Conservation (phyloP, 2,113 vertebrate genomes). For the Rana temporaria region DNA sequence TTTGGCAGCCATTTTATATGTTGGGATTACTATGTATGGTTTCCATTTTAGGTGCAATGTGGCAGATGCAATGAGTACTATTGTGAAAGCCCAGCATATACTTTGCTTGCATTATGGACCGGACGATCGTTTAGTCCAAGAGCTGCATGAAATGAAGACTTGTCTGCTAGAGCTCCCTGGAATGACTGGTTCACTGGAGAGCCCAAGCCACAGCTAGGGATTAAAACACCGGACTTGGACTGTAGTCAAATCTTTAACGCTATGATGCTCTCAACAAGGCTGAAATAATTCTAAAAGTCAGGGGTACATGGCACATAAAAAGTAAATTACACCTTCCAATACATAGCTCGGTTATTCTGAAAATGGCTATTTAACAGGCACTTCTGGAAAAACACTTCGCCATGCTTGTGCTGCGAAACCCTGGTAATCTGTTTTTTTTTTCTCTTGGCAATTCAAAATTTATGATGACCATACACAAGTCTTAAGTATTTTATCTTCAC, state of each 20-base stretch:
- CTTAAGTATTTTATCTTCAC: background rate
- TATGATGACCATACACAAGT: too few species aligned
- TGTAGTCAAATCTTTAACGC: background rate
- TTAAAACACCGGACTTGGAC: background rate
- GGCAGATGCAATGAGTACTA: slow-evolving; percentile 74
- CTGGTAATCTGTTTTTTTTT: too few species aligned
- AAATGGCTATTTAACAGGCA: too few species aligned
- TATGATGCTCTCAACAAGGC: too few species aligned
- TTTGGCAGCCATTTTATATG: background rate
- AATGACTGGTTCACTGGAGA: slow-evolving; percentile 14
- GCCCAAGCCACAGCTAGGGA: background rate
- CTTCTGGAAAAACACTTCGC: too few species aligned
- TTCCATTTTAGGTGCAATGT: slow-evolving; percentile 13
- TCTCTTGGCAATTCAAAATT: too few species aligned
- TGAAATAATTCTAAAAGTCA: too few species aligned
- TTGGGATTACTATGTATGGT: background rate
- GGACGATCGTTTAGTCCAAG: slow-evolving; percentile 75
- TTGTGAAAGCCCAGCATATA: slow-evolving; percentile 77
- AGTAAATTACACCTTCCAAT: too few species aligned
- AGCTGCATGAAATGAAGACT: slow-evolving; percentile 85
- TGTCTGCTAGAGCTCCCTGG: slow-evolving; percentile 72
- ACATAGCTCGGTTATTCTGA: too few species aligned
- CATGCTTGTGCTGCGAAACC: too few species aligned
- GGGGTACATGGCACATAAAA: too few species aligned
- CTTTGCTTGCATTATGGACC: slow-evolving; percentile 80